Evolutionary conservation across 2,113 vertebrate genomes (phyloP).

Genomic region (Pterocles burchelli): DNA sequence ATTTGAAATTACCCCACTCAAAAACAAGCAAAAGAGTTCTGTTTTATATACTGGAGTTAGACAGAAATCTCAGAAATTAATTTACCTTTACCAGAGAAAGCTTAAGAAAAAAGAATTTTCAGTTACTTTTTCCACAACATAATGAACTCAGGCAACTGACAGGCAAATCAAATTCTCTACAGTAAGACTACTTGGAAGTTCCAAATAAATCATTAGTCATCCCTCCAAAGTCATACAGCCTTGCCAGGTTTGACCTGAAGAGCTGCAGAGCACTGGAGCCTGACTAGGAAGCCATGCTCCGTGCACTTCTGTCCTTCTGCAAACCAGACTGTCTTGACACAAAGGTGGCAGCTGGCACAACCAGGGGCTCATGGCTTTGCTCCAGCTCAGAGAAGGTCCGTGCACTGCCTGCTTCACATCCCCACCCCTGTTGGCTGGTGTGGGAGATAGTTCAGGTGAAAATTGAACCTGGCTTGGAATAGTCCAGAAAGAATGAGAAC

Average conservation of each 20-base stretch:
- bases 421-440: not conserved
- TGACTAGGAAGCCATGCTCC: not conserved
- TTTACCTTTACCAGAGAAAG: not conserved
- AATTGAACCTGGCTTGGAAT: not conserved
- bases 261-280: rapidly evolving
- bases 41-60: not conserved
- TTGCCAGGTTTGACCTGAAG: not conserved
- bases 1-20: not conserved
- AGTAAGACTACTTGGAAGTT: not conserved
- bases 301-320: not conserved
- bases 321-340: rapidly evolving
- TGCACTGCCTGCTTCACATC: not conserved
- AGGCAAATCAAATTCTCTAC: not conserved
- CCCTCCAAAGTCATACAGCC: not conserved
- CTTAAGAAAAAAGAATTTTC: not conserved
- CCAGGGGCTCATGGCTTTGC: rapidly evolving
- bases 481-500: not conserved
- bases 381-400: not conserved
- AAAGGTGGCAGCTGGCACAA: not conserved
- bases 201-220: not conserved
- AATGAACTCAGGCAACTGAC: not conserved
- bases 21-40: not conserved
- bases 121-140: not conserved
- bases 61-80: not conserved
- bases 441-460: not conserved